Base-by-base conservation (phyloP, 2,888 invertebrate species). In the Drosophila ezoana region DNA sequence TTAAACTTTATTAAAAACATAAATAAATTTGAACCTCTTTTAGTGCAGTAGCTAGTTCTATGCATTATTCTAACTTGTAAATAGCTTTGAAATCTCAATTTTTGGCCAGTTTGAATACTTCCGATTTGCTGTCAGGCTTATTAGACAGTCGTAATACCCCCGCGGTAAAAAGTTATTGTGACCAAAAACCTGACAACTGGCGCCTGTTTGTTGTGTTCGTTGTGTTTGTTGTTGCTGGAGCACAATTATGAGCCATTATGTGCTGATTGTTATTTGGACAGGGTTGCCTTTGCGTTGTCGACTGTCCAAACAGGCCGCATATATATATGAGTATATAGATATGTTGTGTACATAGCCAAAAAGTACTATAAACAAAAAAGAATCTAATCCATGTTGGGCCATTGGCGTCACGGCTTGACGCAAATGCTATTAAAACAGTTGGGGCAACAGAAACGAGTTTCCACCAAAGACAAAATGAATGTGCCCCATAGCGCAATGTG, bases 361-460 rank as follows among this genome's bases (percentile, higher is more conserved):
- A 40, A 40, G 28, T 28, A 28, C 28, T 3, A 40, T 16, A 14
- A 28, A 61, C 45, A 62, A 44, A 69, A 64, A 20, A 67, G 66
- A 53, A 86, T 86, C 81, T 70, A 81, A 81, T 71, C 61, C 84
- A 78, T 77, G 78, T 75, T 72, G 73, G 72, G 73, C 58, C 72
- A 76, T 74, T 74, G 77, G 73, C 73, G 73, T 73, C 74, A 81
- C 59, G 72, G 65, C 72, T 78, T 75, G 88, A 70, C 74, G 82
- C 79, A 90, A 89, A 81, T 80, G 63, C 63, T 63, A 84, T 87
- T 80, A 80, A 84, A 89, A 84, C 89, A 81, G 88, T 75, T 81
- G 84, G 51, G 47, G 43, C 56, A 48, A 59, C 54, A 66, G 43
- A 62, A 60, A 66, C 70, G 41, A 44, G 65, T 69, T 76, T 70